Percentiles rank a stretch among this genome's conserved stretches.
These are phyloP conservation scores for Ceratothoa steindachneri DNA, from an alignment of 2,888 invertebrate genomes.

Conservation along the genomic window DNA sequence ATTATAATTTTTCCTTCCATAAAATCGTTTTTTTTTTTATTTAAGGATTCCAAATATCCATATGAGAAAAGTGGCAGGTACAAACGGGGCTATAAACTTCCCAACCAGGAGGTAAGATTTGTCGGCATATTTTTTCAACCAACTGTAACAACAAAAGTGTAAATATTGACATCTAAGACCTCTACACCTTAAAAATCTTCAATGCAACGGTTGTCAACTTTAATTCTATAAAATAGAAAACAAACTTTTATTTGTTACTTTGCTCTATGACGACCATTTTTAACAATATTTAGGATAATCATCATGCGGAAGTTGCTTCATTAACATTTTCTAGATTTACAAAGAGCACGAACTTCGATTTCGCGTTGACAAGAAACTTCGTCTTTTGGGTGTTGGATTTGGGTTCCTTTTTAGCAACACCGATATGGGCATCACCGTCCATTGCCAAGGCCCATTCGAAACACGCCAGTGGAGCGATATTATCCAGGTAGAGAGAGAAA, in stretches of 20 bases:
- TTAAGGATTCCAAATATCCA: neutral
- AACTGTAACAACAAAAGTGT: no score
- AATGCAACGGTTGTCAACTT: no score
- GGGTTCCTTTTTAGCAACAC: slow-evolving; percentile 47
- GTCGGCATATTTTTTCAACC: no score
- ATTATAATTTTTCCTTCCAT: no score
- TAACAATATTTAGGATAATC: no score
- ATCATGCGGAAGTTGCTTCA: no score
- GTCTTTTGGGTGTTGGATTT: slow-evolving; percentile 39
- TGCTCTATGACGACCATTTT: no score
- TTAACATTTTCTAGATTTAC: slow-evolving; percentile 38
- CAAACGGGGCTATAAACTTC: slow-evolving; percentile 41
- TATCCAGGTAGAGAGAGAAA: slow-evolving; percentile 28
- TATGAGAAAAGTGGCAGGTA: slow-evolving; percentile 19
- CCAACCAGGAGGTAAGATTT: slow-evolving; percentile 35
- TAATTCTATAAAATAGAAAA: no score
- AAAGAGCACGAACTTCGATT: slow-evolving; percentile 44
- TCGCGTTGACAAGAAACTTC: slow-evolving; percentile 41
- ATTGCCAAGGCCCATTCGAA: slow-evolving; percentile 47
- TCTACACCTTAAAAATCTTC: no score
- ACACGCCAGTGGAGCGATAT: slow-evolving; percentile 47
- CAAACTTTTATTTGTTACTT: no score
- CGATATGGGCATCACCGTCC: slow-evolving; percentile 47
- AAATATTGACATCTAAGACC: no score
- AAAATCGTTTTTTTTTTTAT: no score